Percentiles rank a stretch among this genome's conserved stretches.
These are phyloP conservation scores for Chironomus striatipennis DNA, from an alignment of 1,140 invertebrate genomes.

Conservation along the genomic window DNA sequence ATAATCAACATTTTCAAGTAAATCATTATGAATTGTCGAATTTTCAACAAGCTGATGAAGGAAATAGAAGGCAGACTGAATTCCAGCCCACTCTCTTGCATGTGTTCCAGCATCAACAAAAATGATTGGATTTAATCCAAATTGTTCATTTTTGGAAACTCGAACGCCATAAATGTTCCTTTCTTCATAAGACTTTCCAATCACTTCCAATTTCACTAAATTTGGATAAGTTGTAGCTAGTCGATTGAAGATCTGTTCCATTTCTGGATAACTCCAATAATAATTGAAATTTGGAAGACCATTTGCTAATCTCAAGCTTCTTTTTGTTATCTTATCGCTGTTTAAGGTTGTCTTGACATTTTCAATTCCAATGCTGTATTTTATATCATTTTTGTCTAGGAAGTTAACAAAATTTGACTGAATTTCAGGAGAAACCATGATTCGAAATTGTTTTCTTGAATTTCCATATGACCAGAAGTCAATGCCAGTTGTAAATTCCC, in stretches of 20 bases:
- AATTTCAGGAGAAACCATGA: slow-evolving; percentile 35
- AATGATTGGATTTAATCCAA: slow-evolving; percentile 29
- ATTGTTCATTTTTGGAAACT: slow-evolving; percentile 37
- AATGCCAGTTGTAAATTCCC: slow-evolving; percentile 32
- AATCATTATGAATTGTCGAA: slow-evolving; percentile 34
- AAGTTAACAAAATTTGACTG: slow-evolving; percentile 31
- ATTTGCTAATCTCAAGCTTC: not conserved
- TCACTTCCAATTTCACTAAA: slow-evolving; percentile 40
- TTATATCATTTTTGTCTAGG: slow-evolving; percentile 29
- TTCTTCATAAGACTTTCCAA: slow-evolving; percentile 48
- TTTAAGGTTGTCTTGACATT: slow-evolving; percentile 29
- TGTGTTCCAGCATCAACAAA: slow-evolving; percentile 50
- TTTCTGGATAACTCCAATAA: slow-evolving; percentile 34
- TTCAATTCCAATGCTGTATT: slow-evolving; percentile 30
- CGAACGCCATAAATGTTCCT: slow-evolving; percentile 46
- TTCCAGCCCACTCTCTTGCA: slow-evolving; percentile 57
- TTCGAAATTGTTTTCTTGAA: slow-evolving; percentile 29
- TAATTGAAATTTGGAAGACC: not conserved
- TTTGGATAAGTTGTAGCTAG: slow-evolving; percentile 41
- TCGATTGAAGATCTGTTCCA: slow-evolving; percentile 39
- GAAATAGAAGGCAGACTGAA: slow-evolving; percentile 51
- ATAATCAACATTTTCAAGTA: slow-evolving; percentile 49
- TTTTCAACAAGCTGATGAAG: slow-evolving; percentile 49
- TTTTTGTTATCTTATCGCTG: not conserved
- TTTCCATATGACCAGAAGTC: slow-evolving; percentile 32